Base-by-base conservation (phyloP, 1,140 invertebrate genomes). In the Helicoverpa zea region DNA sequence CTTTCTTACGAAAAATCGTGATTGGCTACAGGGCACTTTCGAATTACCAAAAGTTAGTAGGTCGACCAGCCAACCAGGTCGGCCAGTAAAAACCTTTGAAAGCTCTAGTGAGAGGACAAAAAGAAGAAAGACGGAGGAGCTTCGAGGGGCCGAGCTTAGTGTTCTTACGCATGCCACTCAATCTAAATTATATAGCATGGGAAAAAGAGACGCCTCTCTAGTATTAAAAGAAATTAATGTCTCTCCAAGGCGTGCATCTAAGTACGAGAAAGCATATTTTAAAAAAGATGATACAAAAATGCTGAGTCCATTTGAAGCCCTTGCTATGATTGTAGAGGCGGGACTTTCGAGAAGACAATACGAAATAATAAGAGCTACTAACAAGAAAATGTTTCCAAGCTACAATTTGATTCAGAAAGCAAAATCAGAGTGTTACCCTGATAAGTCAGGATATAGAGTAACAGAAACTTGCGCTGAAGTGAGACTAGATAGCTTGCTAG, bases 391-490 rank as follows among this genome's bases (percentile, higher is more conserved):
- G 88, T 83, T 74, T 58, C 86, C 83, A 10, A 83, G 86, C 79
- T 89, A 89, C 76, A 52, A 43, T 54, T 10, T 83, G 2, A 59
- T 88, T 47, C 78, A 79, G 81, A 83, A 86, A 73, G 81, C 49
- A 74, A 89, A 89, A 84, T 35, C 80, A 73, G 70, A 88, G 54
- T 89, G 87, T 64, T 89, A 89, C 79, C 86, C 88, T 1, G 13
- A 14, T 70, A 86, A 72, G 81, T 86, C 49, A 73, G 75, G 11
- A 81, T 18, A 81, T 51, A 81, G 14, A 16, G 84, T 91, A 35
- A 91, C 88, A 7, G 85, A 79, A 16, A 89, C 81, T 35, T 81
- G 78, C 54, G 88, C 86, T 7, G 85, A 91, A 84, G 80, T 23
- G 11, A 61, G 23, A 3, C 9, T 92, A 54, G 89, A n/a, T n/a